Conservation (phyloP, 2,113 vertebrate genomes). For the Macquaria ambigua region DNA sequence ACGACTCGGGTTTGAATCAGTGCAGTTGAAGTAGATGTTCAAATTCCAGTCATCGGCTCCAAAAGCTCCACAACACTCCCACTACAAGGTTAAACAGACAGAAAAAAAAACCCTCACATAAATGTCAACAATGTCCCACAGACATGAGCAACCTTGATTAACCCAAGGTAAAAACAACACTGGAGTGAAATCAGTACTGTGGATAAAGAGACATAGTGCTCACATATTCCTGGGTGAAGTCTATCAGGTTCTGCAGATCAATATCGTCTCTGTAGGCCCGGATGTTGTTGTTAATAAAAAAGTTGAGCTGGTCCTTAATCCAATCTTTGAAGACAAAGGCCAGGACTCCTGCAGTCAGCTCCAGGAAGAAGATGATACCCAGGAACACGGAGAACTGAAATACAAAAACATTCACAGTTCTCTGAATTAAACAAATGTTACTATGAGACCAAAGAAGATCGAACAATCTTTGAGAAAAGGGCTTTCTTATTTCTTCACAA, state of each 20-base stretch:
- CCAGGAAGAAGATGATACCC: conserved; percentile 99
- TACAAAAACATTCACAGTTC: conserved; percentile 38
- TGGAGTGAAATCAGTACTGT: not conserved
- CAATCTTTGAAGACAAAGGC: conserved; percentile 99
- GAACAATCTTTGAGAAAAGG: not conserved
- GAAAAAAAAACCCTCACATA: conserved; percentile 10
- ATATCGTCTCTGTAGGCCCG: conserved; percentile 98
- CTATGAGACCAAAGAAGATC: not conserved
- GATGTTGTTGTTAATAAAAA: conserved; percentile 99
- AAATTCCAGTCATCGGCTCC: conserved; percentile 98
- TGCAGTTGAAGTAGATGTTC: conserved; percentile 99
- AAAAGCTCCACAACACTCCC: conserved; percentile 99
- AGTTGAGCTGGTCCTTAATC: conserved; percentile 99
- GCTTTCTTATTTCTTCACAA: not conserved
- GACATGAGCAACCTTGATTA: not conserved
- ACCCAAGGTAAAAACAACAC: conserved; percentile 20
- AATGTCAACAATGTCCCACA: conserved; percentile 1
- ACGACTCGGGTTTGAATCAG: conserved; percentile 95
- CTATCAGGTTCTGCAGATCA: conserved; percentile 98
- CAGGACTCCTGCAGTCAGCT: conserved; percentile 96
- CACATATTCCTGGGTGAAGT: conserved; percentile 99
- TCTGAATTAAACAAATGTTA: not conserved
- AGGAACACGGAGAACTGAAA: conserved; percentile 97
- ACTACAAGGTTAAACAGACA: conserved; percentile 83
- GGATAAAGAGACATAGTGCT: conserved; percentile 64